phyloP scores from a whole-genome alignment of 2,113 vertebrate genomes.

The Acinonyx jubatus region DNA sequence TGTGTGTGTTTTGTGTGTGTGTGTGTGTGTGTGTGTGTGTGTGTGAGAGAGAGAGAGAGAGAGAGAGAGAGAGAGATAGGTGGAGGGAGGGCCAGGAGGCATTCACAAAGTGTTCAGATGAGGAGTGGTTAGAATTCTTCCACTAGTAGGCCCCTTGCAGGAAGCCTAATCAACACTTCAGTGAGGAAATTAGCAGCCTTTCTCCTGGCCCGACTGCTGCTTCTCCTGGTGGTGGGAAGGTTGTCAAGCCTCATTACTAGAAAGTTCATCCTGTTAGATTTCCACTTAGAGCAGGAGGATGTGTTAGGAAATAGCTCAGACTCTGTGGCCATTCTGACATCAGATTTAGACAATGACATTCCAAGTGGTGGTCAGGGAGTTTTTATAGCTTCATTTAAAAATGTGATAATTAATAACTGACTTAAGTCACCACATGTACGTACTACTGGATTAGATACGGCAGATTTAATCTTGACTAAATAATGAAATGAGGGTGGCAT shows the following conservation, averaged over 20 bases:
- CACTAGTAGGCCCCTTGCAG: background rate
- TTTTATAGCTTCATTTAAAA: constrained; percentile 50
- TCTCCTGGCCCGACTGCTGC: background rate
- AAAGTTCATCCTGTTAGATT: constrained; percentile 60
- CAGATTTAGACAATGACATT: constrained; percentile 35
- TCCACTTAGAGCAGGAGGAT: constrained; percentile 31
- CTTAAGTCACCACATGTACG: background rate
- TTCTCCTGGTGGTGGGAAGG: constrained; percentile 5
- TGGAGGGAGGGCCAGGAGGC: background rate
- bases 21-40: background rate
- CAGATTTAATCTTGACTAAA: constrained; percentile 12
- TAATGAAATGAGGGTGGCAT: constrained; percentile 26
- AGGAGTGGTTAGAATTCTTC: background rate
- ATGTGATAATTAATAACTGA: constrained; percentile 9
- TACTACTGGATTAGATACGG: background rate
- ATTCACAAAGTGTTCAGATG: background rate
- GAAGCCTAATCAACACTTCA: constrained; percentile 61
- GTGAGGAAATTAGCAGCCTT: constrained; percentile 50
- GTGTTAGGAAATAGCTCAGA: constrained; percentile 39
- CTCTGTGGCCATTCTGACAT: background rate
- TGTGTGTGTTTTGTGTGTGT: background rate
- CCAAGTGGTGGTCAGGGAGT: background rate
- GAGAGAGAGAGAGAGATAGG: too few species aligned
- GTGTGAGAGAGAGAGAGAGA: background rate
- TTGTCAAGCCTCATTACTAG: constrained; percentile 63